Base-by-base conservation (phyloP, 2,888 invertebrate genomes). In the Dicyrtomina minuta region DNA sequence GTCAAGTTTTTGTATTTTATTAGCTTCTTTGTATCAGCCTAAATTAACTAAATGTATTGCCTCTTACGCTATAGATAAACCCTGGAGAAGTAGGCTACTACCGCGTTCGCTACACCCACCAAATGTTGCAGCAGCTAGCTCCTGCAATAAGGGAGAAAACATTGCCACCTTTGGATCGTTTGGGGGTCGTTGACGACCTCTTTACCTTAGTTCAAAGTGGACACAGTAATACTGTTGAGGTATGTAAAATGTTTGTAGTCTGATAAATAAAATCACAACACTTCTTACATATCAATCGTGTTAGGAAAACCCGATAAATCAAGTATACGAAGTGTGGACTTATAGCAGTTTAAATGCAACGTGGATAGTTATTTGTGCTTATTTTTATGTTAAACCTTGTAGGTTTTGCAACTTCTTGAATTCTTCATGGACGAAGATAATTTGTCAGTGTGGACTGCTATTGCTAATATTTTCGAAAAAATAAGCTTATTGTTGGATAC, bases 131-230 rank as follows among this genome's bases (percentile, higher is more conserved):
- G 41, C 86, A 87, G 76, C 84, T 96, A 76, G 86, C 93, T 79
- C 89, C 92, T 0, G 92, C 92, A 0, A 89, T 97, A 71, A 86
- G 87, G 71, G 87, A 90, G 80, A 88, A 89, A 79, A 87, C 87
- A 51, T 84, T 97, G 79, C 91, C 93, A 20, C 93, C 96, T 2
- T 65, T 78, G 20, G 97, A 97, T 83, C 87, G 96, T 46, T 87
- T 96, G 68, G 92, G 93, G 1, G 84, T 97, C 8, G 87, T 95
- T 71, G 93, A 93, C 81, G 97, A 97, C 83, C 86, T 96, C 78
- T 96, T 94, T 81, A 94, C 96, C 44, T 86, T 96, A 84, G 94
- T 92, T n/a, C 90, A 91, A 84, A 91, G 95, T 3, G 96, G 96
- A 0, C 87, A 89, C 75, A 87, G 89, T 3, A 87, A 89, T 69